Conservation (phyloP, 2,888 invertebrate genomes). For the Cantharis nigra region DNA sequence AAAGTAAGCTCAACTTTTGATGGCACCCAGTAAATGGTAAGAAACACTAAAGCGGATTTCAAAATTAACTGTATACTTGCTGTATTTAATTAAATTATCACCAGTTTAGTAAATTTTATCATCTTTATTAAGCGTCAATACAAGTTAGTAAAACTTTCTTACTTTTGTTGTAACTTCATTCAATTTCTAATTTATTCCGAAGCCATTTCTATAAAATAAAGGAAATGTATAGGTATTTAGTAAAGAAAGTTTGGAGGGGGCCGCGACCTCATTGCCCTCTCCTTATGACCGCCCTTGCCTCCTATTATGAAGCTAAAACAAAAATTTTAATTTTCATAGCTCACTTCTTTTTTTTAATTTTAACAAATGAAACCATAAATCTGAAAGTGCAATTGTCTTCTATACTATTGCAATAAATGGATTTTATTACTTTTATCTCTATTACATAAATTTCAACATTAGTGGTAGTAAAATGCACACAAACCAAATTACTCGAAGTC, state of each 20-base stretch:
- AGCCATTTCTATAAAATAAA: no score
- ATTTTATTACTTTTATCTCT: neutral
- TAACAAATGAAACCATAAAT: neutral
- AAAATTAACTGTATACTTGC: neutral
- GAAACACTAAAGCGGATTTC: neutral
- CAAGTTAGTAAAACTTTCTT: neutral
- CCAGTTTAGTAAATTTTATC: neutral
- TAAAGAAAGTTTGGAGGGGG: no score
- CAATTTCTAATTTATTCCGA: no score
- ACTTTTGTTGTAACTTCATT: neutral
- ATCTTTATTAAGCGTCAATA: neutral
- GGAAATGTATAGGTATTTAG: no score
- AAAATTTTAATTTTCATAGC: neutral
- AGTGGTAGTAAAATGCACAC: neutral
- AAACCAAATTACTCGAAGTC: neutral
- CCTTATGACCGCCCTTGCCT: no score
- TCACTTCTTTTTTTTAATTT: neutral
- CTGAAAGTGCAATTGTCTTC: neutral
- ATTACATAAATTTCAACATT: neutral
- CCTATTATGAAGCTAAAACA: neutral
- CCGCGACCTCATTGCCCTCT: no score
- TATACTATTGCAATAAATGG: neutral
- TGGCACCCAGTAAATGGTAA: neutral
- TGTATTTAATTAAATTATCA: neutral
- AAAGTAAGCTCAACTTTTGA: neutral